These are phyloP conservation scores for Aselliscus stoliczkanus DNA, from an alignment of 2,797 vertebrate genomes.

Conservation along the genomic window DNA sequence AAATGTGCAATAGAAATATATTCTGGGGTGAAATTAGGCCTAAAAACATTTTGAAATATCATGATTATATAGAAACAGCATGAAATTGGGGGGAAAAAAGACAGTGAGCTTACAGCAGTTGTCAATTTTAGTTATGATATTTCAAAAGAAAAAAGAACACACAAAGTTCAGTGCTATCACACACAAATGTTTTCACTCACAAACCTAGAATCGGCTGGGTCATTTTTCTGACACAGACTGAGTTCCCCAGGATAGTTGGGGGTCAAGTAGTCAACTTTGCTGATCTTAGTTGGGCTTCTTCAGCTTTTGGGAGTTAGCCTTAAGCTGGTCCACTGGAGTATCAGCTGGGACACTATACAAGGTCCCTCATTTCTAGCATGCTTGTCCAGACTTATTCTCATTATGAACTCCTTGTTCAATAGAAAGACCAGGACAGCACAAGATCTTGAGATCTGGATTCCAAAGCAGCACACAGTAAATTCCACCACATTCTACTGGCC, in stretches of 20 bases:
- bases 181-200: neutral
- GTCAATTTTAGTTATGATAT: neutral
- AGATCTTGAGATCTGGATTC: neutral
- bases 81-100: neutral
- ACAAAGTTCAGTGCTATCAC: neutral
- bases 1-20: neutral
- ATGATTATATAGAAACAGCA: neutral
- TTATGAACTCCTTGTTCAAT: neutral
- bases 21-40: neutral
- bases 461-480: neutral
- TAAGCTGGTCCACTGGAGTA: accelerated
- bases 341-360: neutral
- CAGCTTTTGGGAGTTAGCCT: no score
- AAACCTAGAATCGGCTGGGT: neutral
- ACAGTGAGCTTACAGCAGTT: neutral
- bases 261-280: neutral
- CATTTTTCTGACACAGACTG: neutral
- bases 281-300: neutral
- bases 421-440: accelerated
- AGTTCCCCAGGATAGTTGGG: accelerated
- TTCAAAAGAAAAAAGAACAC: neutral
- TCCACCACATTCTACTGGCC: neutral
- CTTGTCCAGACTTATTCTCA: neutral
- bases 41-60: neutral
- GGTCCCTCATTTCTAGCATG: neutral